Conservation (phyloP, 2,113 vertebrate genomes). For the Phainopepla nitens region DNA sequence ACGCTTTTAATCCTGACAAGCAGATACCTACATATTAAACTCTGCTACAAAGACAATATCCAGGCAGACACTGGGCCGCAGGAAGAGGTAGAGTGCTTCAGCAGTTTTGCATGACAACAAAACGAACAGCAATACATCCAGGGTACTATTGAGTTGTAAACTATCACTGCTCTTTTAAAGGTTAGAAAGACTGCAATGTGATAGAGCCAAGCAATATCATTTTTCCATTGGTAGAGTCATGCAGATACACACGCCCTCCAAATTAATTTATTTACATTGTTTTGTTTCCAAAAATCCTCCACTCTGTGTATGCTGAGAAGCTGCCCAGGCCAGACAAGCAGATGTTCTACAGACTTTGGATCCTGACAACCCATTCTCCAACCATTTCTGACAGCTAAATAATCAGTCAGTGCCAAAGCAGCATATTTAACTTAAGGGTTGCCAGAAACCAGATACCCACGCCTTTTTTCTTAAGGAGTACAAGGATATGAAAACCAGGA, state of each 20-base stretch:
- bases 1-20: not conserved
- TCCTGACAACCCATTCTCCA: slow-evolving; percentile 7
- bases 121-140: not conserved
- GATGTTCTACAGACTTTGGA: slow-evolving; percentile 33
- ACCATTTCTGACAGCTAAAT: not conserved
- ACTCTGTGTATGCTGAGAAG: not conserved
- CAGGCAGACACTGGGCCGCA: not conserved
- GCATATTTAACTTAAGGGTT: not conserved
- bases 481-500: not conserved
- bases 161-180: not conserved
- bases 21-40: not conserved
- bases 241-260: not conserved
- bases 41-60: not conserved
- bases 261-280: not conserved
- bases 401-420: slow-evolving; percentile 13
- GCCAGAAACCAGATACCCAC: not conserved
- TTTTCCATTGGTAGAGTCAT: not conserved
- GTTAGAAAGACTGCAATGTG: not conserved
- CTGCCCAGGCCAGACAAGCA: slow-evolving; percentile 24
- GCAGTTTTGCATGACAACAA: not conserved
- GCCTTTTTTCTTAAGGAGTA: not conserved
- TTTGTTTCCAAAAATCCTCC: slow-evolving; percentile 18
- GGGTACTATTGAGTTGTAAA: not conserved
- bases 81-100: not conserved
- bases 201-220: not conserved